Conservation (phyloP, 2,113 vertebrate genomes). For the Catharus minimus region DNA sequence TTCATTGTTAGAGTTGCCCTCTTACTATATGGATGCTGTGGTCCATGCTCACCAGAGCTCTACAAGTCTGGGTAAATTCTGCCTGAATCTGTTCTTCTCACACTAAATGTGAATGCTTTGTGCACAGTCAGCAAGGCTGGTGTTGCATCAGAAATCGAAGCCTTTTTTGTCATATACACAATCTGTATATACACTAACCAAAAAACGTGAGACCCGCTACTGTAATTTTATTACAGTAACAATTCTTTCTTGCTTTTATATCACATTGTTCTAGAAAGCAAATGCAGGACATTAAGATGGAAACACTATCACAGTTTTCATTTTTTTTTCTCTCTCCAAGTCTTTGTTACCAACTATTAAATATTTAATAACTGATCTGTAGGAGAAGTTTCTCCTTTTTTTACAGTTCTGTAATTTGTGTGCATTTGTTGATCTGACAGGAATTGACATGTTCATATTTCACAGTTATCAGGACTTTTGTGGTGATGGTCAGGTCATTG, state of each 20-base stretch:
- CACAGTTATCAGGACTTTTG: not conserved
- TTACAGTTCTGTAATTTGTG: not conserved
- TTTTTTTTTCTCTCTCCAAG: not conserved
- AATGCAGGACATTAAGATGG: not conserved
- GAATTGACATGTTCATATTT: not conserved
- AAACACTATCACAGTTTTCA: not conserved
- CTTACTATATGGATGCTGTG: not conserved
- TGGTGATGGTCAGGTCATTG: not conserved
- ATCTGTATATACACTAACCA: not conserved
- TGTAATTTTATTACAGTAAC: not conserved
- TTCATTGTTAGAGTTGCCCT: not conserved
- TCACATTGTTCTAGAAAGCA: not conserved
- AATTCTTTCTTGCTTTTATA: not conserved
- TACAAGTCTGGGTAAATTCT: not conserved
- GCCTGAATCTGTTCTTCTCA: not conserved
- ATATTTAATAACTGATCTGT: not conserved
- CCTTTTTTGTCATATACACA: not conserved
- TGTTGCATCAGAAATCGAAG: not conserved
- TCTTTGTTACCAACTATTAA: not conserved
- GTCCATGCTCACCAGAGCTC: not conserved
- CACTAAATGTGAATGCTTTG: rapidly evolving
- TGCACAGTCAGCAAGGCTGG: not conserved
- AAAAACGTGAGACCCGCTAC: not conserved
- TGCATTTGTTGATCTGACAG: not conserved
- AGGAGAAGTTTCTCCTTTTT: not conserved